These are phyloP conservation scores for Acyrthosiphon pisum DNA, from an alignment of 1,140 invertebrate species.

Conservation along the genomic window DNA sequence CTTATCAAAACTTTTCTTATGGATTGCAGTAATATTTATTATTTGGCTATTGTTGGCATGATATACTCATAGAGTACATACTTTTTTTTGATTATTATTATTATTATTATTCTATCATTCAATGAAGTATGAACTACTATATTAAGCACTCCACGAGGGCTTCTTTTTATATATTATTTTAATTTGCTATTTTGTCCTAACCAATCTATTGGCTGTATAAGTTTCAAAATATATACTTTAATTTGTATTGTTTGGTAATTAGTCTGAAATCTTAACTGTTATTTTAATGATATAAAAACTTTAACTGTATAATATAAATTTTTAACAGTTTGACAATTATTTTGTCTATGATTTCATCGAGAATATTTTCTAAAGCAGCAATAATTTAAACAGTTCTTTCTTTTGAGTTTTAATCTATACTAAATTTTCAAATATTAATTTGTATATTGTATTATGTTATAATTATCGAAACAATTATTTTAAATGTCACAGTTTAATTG, in stretches of 20 bases:
- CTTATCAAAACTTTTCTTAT: constrained; percentile 91
- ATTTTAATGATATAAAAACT: not conserved
- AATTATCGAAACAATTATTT: not conserved
- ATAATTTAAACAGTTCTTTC: not conserved
- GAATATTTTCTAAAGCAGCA: not conserved
- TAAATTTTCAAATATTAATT: not conserved
- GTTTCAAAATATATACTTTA: not conserved
- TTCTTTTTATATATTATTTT: not conserved
- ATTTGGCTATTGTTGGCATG: constrained; percentile 91
- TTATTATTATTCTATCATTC: not conserved
- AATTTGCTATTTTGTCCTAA: not conserved
- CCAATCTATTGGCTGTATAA: not conserved
- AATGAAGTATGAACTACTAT: not conserved
- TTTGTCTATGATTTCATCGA: not conserved
- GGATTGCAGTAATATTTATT: constrained; percentile 89
- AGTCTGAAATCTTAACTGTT: not conserved
- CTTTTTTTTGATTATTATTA: not conserved
- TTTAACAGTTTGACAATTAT: not conserved
- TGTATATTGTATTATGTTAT: not conserved
- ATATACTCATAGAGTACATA: constrained; percentile 59
- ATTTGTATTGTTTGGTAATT: not conserved
- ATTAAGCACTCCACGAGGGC: not conserved
- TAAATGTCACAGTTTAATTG: not conserved
- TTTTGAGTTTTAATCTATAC: not conserved
- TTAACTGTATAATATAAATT: not conserved